These are phyloP conservation scores for Heterochromis multidens DNA, from an alignment of 2,113 vertebrate genomes.

Conservation along the genomic window DNA sequence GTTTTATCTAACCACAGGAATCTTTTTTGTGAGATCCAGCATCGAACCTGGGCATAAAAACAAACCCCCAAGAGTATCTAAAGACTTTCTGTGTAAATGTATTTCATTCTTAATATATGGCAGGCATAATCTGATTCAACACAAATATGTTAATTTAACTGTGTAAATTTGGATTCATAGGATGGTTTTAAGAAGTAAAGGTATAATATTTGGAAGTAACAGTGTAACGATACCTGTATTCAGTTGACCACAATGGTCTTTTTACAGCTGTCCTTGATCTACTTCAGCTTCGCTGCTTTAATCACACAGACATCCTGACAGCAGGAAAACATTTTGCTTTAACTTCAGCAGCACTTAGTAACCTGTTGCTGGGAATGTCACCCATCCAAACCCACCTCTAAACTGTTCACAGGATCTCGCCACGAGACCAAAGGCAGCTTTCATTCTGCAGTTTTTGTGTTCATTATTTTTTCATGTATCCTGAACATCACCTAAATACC, in stretches of 20 bases:
- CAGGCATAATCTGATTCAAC: not conserved
- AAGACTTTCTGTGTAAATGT: not conserved
- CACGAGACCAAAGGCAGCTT: not conserved
- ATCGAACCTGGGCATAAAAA: not conserved
- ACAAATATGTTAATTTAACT: not conserved
- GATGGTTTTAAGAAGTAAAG: not conserved
- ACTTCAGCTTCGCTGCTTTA: not conserved
- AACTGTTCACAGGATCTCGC: not conserved
- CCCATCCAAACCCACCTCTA: not conserved
- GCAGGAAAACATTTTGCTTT: not conserved
- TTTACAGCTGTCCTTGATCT: not conserved
- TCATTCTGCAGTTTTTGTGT: not conserved
- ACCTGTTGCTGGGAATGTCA: conserved; percentile 29
- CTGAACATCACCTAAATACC: not conserved
- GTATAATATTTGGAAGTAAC: not conserved
- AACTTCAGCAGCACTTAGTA: conserved; percentile 13
- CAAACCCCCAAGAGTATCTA: not conserved
- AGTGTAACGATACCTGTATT: not conserved
- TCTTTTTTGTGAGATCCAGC: not conserved
- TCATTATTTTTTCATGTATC: not conserved
- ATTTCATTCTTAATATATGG: not conserved
- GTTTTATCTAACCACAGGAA: conserved; percentile 32
- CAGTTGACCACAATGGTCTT: not conserved
- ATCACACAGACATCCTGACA: not conserved
- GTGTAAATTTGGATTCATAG: not conserved